Base-by-base conservation (phyloP, 2,113 vertebrate species). In the Geococcyx californianus region DNA sequence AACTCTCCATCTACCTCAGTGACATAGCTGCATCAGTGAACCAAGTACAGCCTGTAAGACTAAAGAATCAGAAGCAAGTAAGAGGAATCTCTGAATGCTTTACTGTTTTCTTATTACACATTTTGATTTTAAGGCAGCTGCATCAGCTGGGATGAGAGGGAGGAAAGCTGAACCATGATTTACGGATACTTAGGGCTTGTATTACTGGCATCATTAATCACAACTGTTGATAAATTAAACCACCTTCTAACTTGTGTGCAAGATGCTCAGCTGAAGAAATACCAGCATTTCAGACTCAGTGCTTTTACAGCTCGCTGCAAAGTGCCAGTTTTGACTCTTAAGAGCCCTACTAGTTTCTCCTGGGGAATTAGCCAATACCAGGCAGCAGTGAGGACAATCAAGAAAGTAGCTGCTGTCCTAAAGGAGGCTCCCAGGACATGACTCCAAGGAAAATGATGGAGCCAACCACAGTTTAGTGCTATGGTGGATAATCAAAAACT, bases 211-310 rank as follows among this genome's bases (percentile, higher is more conserved):
- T 92, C 86, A 45, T 94, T 97, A 86, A 89, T 96, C 88, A 87
- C 66, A 92, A 78, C n/a, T 60, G 47, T 60, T 90, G 80, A 92
- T 96, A 94, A 94, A 93, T 89, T 93, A 96, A 93, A 90, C 45
- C 42, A 73, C 49, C 69, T 96, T 72, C 85, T 89, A 94, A 92
- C 93, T 90, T 54, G 23, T 34, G 52, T 75, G 47, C 59, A 84
- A 75, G 51, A 63, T 77, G 11, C 56, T 84, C 55, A 59, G 2
- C 38, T 80, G 47, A 68, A 49, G 11, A 86, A 64, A 79, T 54
- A 26, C 29, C 15, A 33, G 18, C 0, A 1, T 84, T 86, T 84
- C 2, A 2, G 45, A 45, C 67, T 47, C 2, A 2, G 15, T 74
- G 42, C 21, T 69, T 34, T 77, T 90, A 24, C 4, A 73, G 31